Evolutionary conservation across 2,888 invertebrate species (phyloP).

Genomic region (Cenopis cana): DNA sequence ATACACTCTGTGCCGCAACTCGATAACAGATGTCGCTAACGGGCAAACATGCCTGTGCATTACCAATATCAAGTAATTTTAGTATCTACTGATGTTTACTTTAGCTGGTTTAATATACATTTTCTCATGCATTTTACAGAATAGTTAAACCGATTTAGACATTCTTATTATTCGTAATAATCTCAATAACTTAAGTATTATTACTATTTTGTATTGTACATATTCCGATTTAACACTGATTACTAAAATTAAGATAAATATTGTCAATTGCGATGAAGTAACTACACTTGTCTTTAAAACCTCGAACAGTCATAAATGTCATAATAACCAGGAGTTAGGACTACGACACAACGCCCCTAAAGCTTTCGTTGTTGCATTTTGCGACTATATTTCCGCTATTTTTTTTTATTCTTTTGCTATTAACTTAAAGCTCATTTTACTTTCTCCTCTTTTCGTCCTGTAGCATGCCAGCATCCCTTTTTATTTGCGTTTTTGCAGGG

Average conservation of each 20-base stretch:
- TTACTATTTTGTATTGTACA: background rate
- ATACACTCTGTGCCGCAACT: background rate
- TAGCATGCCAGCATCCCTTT: constrained; percentile 76
- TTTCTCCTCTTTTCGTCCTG: constrained; percentile 52
- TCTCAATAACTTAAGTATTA: too few species aligned
- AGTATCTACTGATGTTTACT: background rate
- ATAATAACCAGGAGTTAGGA: constrained; percentile 1
- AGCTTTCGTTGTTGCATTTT: constrained; percentile 41
- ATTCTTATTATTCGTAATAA: too few species aligned
- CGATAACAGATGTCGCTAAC: background rate
- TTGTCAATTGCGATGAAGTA: background rate
- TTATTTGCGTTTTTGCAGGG: constrained; percentile 82
- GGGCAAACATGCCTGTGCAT: background rate
- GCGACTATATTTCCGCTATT: constrained; percentile 40
- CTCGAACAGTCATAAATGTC: background rate
- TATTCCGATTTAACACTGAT: background rate
- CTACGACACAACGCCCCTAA: constrained; percentile 3
- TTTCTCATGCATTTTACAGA: background rate
- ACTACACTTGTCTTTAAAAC: background rate
- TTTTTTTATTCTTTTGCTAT: constrained; percentile 37
- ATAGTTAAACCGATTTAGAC: background rate
- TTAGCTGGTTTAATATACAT: background rate
- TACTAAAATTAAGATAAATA: background rate
- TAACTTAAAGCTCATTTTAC: constrained; percentile 45
- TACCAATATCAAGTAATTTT: background rate